Percentiles rank a stretch among this genome's conserved stretches.
phyloP scores from a whole-genome alignment of 2,888 invertebrate species.

The Parnassius glacialis region DNA sequence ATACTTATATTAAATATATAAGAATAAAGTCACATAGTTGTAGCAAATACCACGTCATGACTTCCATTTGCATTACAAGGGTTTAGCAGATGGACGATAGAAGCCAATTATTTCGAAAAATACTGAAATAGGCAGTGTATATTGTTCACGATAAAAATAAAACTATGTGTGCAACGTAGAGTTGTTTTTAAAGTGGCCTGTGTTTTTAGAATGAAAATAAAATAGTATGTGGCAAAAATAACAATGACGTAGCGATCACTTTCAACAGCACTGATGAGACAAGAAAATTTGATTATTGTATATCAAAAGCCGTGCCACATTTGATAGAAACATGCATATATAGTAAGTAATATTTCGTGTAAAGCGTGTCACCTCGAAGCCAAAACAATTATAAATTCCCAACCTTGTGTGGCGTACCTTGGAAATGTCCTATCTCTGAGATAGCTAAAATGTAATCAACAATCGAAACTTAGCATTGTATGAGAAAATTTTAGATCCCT shows the following conservation, averaged over 20 bases:
- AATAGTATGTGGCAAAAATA: constrained; percentile 12
- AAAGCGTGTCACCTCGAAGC: constrained; percentile 76
- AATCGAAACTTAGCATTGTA: constrained; percentile 40
- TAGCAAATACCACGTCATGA: constrained; percentile 44
- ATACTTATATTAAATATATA: constrained; percentile 9
- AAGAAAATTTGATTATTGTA: constrained; percentile 22
- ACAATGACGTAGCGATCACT: constrained; percentile 2
- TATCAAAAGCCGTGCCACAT: constrained; percentile 67
- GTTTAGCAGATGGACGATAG: constrained; percentile 48
- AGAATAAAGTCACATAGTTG: constrained; percentile 7
- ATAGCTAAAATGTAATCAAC: constrained; percentile 84
- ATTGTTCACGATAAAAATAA: constrained; percentile 24
- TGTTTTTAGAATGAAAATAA: constrained; percentile 4
- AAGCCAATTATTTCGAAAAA: constrained; percentile 41
- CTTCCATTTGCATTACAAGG: constrained; percentile 36
- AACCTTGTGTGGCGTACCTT: constrained; percentile 84
- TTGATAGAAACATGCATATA: constrained; percentile 58
- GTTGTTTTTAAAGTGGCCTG: constrained; percentile 6
- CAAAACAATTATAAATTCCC: constrained; percentile 59
- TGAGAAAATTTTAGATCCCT: constrained; percentile 12
- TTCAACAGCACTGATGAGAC: constrained; percentile 23
- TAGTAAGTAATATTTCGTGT: constrained; percentile 36
- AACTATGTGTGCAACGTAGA: constrained; percentile 19
- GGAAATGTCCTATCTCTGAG: constrained; percentile 96
- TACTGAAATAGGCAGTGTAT: constrained; percentile 27